Evolutionary conservation across 2,797 vertebrate genomes (phyloP).

Genomic region (Kryptolebias ocellatus): DNA sequence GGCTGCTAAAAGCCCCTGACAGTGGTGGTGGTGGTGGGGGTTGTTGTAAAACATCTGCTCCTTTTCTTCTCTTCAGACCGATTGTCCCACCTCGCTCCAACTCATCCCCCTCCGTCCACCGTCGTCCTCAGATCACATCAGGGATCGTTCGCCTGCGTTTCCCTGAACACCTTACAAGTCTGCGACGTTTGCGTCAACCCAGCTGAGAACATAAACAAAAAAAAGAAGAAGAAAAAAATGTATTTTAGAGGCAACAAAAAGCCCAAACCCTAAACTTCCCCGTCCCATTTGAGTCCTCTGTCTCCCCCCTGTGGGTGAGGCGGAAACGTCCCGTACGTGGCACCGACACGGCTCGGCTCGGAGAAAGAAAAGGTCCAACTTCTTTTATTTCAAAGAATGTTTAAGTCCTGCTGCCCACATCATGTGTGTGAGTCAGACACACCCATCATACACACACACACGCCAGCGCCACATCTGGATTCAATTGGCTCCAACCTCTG

Average conservation of each 20-base stretch:
- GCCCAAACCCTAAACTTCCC: not conserved
- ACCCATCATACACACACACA: slow-evolving; percentile 37
- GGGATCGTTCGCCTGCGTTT: not conserved
- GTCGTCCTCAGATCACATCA: not conserved
- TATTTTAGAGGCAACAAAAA: not conserved
- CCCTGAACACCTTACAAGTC: not conserved
- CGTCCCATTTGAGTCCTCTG: slow-evolving; percentile 13
- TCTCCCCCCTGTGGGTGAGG: slow-evolving; percentile 64
- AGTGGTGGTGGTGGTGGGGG: slow-evolving; percentile 2
- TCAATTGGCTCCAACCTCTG: slow-evolving; percentile 54
- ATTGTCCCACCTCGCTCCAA: not conserved
- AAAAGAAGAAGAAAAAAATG: not conserved
- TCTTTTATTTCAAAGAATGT: slow-evolving; percentile 60
- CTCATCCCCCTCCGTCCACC: slow-evolving; percentile 1
- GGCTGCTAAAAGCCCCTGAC: slow-evolving; percentile 37
- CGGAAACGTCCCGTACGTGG: slow-evolving; percentile 52
- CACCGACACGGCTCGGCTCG: slow-evolving; percentile 34
- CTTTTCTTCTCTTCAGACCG: slow-evolving; percentile 47
- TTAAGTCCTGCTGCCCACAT: slow-evolving; percentile 62
- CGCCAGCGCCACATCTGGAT: slow-evolving; percentile 74
- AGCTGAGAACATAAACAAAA: not conserved
- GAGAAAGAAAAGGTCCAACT: slow-evolving; percentile 14
- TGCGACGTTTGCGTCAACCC: slow-evolving; percentile 20
- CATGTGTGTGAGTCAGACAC: slow-evolving; percentile 54
- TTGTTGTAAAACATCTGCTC: slow-evolving; percentile 71